Conservation (phyloP, 2,113 vertebrate genomes). For the Lepisosteus oculatus region DNA sequence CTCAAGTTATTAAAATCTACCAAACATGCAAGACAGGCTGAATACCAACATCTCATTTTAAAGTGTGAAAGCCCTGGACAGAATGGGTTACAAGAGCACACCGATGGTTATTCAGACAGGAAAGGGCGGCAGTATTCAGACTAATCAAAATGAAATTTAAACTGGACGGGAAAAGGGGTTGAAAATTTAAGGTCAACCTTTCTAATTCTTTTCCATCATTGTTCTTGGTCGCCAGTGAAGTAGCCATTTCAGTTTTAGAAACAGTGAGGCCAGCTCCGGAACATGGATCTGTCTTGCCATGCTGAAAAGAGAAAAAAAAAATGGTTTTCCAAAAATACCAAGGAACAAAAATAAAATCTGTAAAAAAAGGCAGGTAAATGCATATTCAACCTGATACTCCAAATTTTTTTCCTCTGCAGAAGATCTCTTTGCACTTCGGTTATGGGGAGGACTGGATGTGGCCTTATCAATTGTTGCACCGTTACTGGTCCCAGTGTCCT, state of each 20-base stretch:
- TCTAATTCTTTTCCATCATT: conserved; percentile 40
- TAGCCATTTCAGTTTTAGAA: conserved; percentile 22
- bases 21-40: too few species aligned
- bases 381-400: conserved; percentile 31
- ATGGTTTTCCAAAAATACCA: not conserved
- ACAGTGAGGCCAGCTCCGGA: conserved; percentile 29
- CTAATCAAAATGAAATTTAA: not conserved
- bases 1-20: too few species aligned
- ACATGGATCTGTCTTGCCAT: conserved; percentile 6
- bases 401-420: conserved; percentile 45
- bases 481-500: conserved; percentile 49
- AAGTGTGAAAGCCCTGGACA: too few species aligned
- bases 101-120: too few species aligned
- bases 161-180: not conserved
- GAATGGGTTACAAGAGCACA: too few species aligned
- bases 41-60: too few species aligned
- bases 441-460: conserved; percentile 31
- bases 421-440: conserved; percentile 53
- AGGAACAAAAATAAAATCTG: not conserved
- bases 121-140: not conserved
- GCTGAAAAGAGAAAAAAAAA: conserved; percentile 32
- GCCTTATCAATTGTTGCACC: conserved; percentile 37
- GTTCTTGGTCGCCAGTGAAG: conserved; percentile 28
- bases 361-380: not conserved
- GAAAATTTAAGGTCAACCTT: conserved; percentile 40